phyloP scores from a whole-genome alignment of 2,797 vertebrate species.

The Hydrolagus colliei region DNA sequence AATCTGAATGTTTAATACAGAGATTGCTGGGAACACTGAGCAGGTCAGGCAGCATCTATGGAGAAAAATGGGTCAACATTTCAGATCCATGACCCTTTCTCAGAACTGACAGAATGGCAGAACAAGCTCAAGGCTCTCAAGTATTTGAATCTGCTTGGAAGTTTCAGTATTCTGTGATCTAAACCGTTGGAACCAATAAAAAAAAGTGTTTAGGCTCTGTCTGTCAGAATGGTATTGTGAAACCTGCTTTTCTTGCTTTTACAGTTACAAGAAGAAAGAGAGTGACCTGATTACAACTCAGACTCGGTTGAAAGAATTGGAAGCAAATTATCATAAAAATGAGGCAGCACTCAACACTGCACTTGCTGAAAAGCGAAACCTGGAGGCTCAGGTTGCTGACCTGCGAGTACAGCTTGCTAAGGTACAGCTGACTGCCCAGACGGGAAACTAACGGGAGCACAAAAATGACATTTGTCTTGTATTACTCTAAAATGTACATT shows the following conservation, averaged over 20 bases:
- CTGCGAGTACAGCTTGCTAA: conserved; percentile 75
- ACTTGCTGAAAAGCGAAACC: conserved; percentile 65
- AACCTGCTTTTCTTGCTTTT: neutral
- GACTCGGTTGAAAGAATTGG: conserved; percentile 74
- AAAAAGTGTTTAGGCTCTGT: too few relatives aligned
- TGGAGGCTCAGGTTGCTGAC: conserved; percentile 71
- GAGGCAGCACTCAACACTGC: conserved; percentile 76
- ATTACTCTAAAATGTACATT: too few relatives aligned
- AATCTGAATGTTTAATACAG: too few relatives aligned
- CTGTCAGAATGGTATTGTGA: neutral
- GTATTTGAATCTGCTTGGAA: too few relatives aligned
- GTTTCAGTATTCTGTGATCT: too few relatives aligned
- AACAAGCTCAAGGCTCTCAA: too few relatives aligned
- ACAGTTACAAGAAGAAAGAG: conserved; percentile 83
- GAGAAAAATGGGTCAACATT: neutral
- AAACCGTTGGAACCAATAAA: too few relatives aligned
- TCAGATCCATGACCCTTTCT: neutral
- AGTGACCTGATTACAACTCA: conserved; percentile 67
- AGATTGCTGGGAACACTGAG: neutral
- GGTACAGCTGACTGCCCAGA: conserved; percentile 48
- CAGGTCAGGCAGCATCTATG: neutral
- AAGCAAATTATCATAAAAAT: conserved; percentile 75
- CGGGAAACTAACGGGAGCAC: too few relatives aligned
- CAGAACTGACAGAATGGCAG: neutral
- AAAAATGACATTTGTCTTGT: too few relatives aligned